Conservation (phyloP, 2,797 vertebrate species). For the Fringilla coelebs region DNA sequence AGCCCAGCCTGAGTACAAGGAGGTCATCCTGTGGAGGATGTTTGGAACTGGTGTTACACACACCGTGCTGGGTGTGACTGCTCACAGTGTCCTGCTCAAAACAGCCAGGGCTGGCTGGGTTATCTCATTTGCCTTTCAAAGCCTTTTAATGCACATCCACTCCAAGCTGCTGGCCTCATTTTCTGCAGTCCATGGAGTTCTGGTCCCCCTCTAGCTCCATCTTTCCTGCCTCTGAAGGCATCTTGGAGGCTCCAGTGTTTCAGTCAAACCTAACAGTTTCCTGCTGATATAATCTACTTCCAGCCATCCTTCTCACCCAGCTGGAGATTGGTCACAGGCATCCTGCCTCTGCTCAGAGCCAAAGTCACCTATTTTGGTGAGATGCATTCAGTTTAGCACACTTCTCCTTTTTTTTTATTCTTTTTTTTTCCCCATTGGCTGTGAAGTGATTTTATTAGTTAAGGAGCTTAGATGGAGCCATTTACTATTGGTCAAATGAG, state of each 20-base stretch:
- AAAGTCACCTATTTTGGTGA: not conserved
- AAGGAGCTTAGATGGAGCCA: not conserved
- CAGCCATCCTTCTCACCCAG: not conserved
- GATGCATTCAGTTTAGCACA: not conserved
- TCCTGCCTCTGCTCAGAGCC: not conserved
- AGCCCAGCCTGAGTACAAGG: not conserved
- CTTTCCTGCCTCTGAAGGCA: not conserved
- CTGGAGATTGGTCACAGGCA: not conserved
- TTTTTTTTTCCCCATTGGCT: rapidly evolving
- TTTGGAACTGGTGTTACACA: not conserved
- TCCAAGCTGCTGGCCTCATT: not conserved
- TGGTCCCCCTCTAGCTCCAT: not conserved
- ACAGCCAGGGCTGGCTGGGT: not conserved
- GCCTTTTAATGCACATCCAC: not conserved
- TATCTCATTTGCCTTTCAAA: not conserved
- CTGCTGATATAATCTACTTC: not conserved
- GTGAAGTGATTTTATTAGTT: not conserved
- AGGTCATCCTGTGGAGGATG: not conserved
- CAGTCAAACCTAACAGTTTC: not conserved
- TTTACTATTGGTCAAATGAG: not conserved
- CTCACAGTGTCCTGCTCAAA: not conserved
- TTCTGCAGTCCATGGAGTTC: not conserved
- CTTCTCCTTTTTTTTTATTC: too few relatives aligned
- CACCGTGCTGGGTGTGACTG: not conserved
- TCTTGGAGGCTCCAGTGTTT: not conserved